These are phyloP conservation scores for Promerops cafer DNA, from an alignment of 2,113 vertebrate genomes.

Conservation along the genomic window DNA sequence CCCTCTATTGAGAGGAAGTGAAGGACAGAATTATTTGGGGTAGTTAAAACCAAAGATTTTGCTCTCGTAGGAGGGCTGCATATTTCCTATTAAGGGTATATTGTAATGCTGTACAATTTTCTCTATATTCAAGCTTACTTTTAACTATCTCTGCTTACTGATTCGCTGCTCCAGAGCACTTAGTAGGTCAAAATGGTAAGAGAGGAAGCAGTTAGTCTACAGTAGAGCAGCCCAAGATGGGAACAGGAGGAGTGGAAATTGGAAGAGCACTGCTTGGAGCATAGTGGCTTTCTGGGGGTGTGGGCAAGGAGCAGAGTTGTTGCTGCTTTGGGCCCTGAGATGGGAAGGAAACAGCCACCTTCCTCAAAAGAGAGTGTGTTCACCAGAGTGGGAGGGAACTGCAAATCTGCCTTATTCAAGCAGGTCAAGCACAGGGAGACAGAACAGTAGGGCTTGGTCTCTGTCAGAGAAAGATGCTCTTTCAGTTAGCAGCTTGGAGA, in stretches of 20 bases:
- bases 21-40: not conserved
- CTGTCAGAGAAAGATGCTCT: not conserved
- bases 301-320: not conserved
- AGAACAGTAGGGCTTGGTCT: not conserved
- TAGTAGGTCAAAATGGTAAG: not conserved
- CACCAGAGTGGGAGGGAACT: not conserved
- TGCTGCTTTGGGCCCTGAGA: not conserved
- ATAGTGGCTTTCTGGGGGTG: not conserved
- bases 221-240: not conserved
- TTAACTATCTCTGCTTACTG: not conserved
- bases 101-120: not conserved
- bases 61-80: not conserved
- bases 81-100: not conserved
- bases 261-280: not conserved
- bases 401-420: not conserved
- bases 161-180: not conserved
- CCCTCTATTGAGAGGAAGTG: not conserved
- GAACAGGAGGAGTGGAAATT: not conserved
- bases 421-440: not conserved
- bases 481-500: not conserved
- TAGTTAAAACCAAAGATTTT: constrained; percentile 53
- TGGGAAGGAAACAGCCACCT: not conserved
- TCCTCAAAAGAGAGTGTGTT: not conserved
- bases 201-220: not conserved
- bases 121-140: not conserved